Evolutionary conservation across 2,797 vertebrate genomes (phyloP).

Genomic region (Hoplostethus mediterraneus): DNA sequence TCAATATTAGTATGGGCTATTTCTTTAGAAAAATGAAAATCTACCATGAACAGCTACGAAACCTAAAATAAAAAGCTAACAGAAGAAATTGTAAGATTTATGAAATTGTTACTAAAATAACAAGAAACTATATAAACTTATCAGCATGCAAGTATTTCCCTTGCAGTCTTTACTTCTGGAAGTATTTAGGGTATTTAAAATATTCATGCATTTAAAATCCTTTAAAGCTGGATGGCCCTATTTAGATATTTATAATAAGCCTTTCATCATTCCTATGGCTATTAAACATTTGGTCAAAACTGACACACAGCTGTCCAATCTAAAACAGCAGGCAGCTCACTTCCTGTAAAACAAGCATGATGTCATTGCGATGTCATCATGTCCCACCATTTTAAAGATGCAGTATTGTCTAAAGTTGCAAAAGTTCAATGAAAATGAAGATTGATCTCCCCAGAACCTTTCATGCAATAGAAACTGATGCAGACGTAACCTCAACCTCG

Average conservation of each 20-base stretch:
- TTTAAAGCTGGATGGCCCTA: conserved; percentile 30
- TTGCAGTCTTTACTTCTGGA: conserved; percentile 17
- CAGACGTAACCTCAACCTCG: background rate
- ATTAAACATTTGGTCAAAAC: conserved; percentile 24
- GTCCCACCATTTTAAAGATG: conserved; percentile 90
- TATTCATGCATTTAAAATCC: conserved; percentile 43
- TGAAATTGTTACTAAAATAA: conserved; percentile 20
- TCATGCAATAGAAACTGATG: conserved; percentile 47
- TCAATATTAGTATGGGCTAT: conserved; percentile 39
- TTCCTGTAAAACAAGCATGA: conserved; percentile 79
- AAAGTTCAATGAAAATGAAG: conserved; percentile 78
- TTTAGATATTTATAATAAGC: conserved; percentile 34
- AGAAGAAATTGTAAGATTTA: conserved; percentile 23
- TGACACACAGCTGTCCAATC: conserved; percentile 53
- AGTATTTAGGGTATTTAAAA: conserved; percentile 23
- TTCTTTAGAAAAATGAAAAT: conserved; percentile 25
- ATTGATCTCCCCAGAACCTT: conserved; percentile 83
- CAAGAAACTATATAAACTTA: conserved; percentile 29
- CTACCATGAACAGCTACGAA: conserved; percentile 25
- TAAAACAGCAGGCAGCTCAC: conserved; percentile 72
- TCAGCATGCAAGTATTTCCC: conserved; percentile 51
- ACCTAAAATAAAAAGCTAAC: background rate
- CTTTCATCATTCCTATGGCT: conserved; percentile 17
- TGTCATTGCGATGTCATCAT: conserved; percentile 76
- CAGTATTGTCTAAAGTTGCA: conserved; percentile 85